Base-by-base conservation (phyloP, 2,113 vertebrate genomes). In the Trinectes maculatus region DNA sequence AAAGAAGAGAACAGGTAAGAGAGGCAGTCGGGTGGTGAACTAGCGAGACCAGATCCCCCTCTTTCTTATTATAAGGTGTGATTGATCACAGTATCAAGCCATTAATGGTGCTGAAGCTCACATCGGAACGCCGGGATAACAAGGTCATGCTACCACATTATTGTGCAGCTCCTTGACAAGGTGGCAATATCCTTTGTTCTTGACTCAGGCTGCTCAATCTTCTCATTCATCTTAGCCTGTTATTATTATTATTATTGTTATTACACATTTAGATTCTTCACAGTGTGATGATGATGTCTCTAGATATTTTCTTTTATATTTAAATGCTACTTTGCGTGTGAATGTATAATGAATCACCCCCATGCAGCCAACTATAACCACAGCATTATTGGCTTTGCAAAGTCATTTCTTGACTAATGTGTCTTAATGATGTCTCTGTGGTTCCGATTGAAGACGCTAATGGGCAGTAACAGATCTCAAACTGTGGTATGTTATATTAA, bases 391-490 rank as follows among this genome's bases (percentile, higher is more conserved):
- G 72, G 42, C 74, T 82, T 65, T 76, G 71, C 79, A 74, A 54
- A 72, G 46, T 59, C 55, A 56, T 66, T 80, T 77, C 47, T 67
- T 53, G 70, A 67, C 76, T 83, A 77, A 79, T 86, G 83, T 60
- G 63, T 73, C 66, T 74, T 86, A 87, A 86, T 87, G 84, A 82
- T 74, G 61, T 83, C 58, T 78, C 72, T 49, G 65, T 74, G 72
- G 73, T 34, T 79, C 16, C 77, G 53, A 71, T 76, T 86, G 76
- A 67, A 74, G 76, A 74, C 53, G 49, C 74, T 89, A 90, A 88
- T 89, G 64, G 83, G 67, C 74, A 83, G 75, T 86, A 85, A 87
- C 68, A 71, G 74, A 77, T 83, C 53, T 79, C 80, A 81, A 82
- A 73, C 76, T 71, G 84, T 48, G 71, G 74, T 73, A 48, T 75